These are phyloP conservation scores for Peromyscus maniculatus DNA, from an alignment of 2,113 vertebrate genomes.

Conservation along the genomic window DNA sequence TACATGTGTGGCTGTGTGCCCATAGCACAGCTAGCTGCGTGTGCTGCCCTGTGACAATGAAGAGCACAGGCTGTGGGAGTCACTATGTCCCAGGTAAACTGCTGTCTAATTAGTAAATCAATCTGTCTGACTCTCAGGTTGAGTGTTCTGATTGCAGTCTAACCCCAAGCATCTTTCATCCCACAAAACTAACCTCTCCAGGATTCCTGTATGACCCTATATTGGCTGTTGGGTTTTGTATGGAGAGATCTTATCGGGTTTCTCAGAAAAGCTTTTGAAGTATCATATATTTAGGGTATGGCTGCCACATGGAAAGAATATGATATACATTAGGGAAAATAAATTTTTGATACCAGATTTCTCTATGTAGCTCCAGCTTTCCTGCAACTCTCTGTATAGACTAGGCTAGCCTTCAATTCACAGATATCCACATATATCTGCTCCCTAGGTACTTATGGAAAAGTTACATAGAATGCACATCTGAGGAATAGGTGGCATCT, in stretches of 20 bases:
- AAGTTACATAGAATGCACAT: not conserved
- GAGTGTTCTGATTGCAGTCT: not conserved
- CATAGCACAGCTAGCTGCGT: not conserved
- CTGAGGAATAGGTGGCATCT: not conserved
- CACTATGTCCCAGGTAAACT: not conserved
- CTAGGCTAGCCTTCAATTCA: not conserved
- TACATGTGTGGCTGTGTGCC: not conserved
- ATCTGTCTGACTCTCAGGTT: not conserved
- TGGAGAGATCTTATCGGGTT: not conserved
- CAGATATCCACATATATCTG: not conserved
- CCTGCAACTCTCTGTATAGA: not conserved
- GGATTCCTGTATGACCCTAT: not conserved
- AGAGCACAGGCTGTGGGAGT: not conserved
- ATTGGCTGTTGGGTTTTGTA: not conserved
- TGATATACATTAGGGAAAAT: not conserved
- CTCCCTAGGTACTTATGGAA: not conserved
- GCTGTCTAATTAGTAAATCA: not conserved
- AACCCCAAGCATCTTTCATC: not conserved
- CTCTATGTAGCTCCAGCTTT: not conserved
- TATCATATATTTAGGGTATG: not conserved
- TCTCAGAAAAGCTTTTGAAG: not conserved
- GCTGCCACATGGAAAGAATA: not conserved
- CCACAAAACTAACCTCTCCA: not conserved
- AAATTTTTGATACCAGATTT: too few species aligned
- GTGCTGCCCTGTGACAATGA: not conserved